Conservation (phyloP, 2,888 invertebrate genomes). For the Vesta saturnalis region DNA sequence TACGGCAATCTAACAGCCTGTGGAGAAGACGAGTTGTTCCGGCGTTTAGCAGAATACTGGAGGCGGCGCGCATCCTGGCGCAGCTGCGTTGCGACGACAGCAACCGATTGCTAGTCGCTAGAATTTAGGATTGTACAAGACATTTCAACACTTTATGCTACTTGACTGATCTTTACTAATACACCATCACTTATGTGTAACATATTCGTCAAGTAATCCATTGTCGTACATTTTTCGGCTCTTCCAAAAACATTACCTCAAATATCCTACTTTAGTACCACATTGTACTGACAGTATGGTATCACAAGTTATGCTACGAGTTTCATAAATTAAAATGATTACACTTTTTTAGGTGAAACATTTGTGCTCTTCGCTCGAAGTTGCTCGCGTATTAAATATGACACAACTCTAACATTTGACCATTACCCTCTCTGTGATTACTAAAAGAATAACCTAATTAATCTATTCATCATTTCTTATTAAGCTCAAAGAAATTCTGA, state of each 20-base stretch:
- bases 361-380: not conserved
- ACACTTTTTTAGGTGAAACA: constrained; percentile 16
- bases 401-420: not conserved
- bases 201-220: constrained; percentile 32
- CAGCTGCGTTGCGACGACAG: constrained; percentile 44
- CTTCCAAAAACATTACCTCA: constrained; percentile 19
- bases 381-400: constrained; percentile 4
- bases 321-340: constrained; percentile 26
- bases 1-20: constrained; percentile 38
- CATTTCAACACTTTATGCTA: constrained; percentile 42
- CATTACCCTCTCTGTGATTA: not conserved
- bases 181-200: constrained; percentile 40
- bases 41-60: constrained; percentile 47
- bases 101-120: constrained; percentile 41
- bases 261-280: constrained; percentile 30
- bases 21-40: constrained; percentile 43
- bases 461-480: too few species aligned
- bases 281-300: constrained; percentile 31
- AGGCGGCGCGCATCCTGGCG: constrained; percentile 45
- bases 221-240: constrained; percentile 19
- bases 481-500: too few species aligned
- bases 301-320: constrained; percentile 18
- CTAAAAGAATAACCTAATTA: not conserved
- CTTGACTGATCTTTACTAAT: constrained; percentile 42
- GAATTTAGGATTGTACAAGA: constrained; percentile 42